A percentile compares a stretch with the other conserved stretches of the same genome.
Evolutionary conservation across 2,797 vertebrate genomes (phyloP).

Genomic region (Phrynocephalus vlangalii): DNA sequence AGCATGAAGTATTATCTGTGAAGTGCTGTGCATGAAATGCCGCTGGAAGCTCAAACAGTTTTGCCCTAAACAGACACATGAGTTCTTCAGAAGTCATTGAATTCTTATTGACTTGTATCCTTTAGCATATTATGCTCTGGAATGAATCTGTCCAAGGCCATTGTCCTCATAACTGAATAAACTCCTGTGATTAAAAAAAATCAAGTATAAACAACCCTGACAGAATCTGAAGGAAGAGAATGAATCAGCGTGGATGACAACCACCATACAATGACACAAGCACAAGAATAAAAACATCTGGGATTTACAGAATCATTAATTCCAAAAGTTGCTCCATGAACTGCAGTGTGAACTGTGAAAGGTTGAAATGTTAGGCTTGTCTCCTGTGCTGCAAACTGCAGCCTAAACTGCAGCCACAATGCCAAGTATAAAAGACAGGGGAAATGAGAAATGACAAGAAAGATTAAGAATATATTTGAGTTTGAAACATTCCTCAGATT

Average conservation of each 20-base stretch:
- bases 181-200: background rate
- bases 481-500: no score
- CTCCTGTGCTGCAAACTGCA: background rate
- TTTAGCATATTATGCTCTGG: background rate
- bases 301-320: background rate
- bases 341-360: background rate
- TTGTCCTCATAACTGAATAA: conserved; percentile 18
- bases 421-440: background rate
- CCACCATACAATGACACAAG: background rate
- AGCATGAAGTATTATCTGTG: background rate
- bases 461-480: no score
- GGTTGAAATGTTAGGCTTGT: background rate
- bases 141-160: background rate
- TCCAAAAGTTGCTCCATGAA: background rate
- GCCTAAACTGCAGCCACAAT: background rate
- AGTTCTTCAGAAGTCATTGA: background rate
- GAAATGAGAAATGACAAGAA: background rate
- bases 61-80: background rate
- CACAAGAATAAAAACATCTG: background rate
- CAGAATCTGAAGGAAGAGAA: background rate
- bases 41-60: background rate
- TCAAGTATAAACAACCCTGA: background rate
- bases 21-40: background rate
- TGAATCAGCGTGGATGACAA: background rate
- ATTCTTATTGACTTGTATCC: background rate